Evolutionary conservation across 1,140 invertebrate species (phyloP).

Genomic region (Aradophagus sp.): DNA sequence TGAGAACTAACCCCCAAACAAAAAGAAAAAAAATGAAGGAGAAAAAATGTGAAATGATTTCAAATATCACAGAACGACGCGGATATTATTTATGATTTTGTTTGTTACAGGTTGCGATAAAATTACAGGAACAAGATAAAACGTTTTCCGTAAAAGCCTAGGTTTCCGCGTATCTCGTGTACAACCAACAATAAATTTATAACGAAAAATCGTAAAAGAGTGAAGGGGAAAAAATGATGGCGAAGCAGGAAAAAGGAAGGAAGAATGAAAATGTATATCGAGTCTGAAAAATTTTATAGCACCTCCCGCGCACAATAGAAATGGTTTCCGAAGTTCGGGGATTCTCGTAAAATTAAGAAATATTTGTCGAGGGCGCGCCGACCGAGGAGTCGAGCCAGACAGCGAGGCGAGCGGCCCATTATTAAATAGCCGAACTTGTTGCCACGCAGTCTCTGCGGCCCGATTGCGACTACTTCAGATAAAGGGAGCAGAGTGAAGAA

Average conservation of each 20-base stretch:
- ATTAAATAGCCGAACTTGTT: constrained; percentile 31
- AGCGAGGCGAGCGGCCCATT: constrained; percentile 36
- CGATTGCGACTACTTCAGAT: constrained; percentile 3
- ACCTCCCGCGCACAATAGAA: constrained; percentile 32
- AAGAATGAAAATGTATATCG: constrained; percentile 27
- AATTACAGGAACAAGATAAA: constrained; percentile 49
- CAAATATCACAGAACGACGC: constrained; percentile 1
- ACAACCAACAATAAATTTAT: constrained; percentile 41
- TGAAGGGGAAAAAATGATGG: constrained; percentile 34
- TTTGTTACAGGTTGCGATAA: constrained; percentile 47
- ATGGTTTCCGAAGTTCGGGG: constrained; percentile 20
- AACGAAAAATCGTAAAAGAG: constrained; percentile 50
- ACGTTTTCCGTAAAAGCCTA: constrained; percentile 29
- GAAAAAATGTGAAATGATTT: constrained; percentile 18
- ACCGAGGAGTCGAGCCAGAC: constrained; percentile 25
- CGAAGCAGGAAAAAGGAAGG: constrained; percentile 8
- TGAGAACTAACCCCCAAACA: constrained; percentile 1
- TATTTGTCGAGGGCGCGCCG: constrained; percentile 46
- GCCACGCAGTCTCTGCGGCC: constrained; percentile 47
- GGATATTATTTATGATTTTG: constrained; percentile 49
- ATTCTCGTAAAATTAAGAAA: constrained; percentile 54
- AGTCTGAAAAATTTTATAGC: constrained; percentile 33
- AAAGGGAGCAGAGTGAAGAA: too few relatives aligned
- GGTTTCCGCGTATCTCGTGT: constrained; percentile 25
- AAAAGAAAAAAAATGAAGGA: neutral